phyloP scores from a whole-genome alignment of 2,888 invertebrate species.

The Cryptosula pallasiana region DNA sequence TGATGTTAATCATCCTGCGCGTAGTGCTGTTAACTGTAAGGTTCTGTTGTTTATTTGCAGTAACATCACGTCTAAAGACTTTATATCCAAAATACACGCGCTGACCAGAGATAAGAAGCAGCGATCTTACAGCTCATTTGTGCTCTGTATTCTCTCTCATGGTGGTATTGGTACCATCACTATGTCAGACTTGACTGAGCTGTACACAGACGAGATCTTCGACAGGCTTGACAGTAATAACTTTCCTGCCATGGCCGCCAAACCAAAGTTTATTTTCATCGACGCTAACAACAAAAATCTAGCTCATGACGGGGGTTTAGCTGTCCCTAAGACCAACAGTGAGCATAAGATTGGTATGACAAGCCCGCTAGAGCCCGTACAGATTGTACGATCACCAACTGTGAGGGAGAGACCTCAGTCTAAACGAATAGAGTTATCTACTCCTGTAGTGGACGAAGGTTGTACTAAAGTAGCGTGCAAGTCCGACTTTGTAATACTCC shows the following conservation, averaged over 20 bases:
- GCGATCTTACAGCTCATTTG: constrained; percentile 8
- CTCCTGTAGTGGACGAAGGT: background rate
- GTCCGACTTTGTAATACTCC: background rate
- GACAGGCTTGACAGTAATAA: constrained; percentile 15
- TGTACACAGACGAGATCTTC: constrained; percentile 8
- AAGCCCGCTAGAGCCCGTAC: background rate
- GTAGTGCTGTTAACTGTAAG: too few species aligned
- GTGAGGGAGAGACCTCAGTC: too few species aligned
- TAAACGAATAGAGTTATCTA: background rate
- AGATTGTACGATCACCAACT: background rate
- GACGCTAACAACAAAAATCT: background rate
- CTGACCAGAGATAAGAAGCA: background rate
- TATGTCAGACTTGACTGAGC: background rate
- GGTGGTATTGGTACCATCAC: background rate
- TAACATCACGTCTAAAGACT: background rate
- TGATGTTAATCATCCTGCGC: too few species aligned
- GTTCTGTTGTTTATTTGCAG: background rate
- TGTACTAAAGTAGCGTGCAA: background rate
- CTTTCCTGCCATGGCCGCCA: constrained; percentile 15
- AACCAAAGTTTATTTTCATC: constrained; percentile 6
- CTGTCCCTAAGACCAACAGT: background rate
- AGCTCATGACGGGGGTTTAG: background rate
- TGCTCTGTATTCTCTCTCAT: background rate
- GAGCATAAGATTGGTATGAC: background rate
- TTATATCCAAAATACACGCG: background rate